Percentiles rank a stretch among this genome's conserved stretches.
Evolutionary conservation across 2,113 vertebrate genomes (phyloP).

Genomic region (Larimichthys polyactis): DNA sequence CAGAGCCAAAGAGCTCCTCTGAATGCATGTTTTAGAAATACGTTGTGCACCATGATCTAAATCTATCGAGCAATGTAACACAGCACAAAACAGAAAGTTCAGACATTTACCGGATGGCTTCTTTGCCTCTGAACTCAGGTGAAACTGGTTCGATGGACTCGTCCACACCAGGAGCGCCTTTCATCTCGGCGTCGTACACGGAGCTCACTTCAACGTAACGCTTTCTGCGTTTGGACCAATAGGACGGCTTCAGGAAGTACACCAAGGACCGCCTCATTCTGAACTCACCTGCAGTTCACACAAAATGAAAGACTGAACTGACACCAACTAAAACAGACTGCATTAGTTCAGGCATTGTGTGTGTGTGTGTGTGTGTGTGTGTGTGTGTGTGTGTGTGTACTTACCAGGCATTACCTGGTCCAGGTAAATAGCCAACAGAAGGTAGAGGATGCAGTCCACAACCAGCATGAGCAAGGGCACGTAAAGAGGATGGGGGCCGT

Average conservation of each 20-base stretch:
- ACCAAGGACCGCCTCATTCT: slow-evolving; percentile 88
- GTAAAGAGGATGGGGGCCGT: slow-evolving; percentile 91
- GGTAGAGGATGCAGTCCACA: slow-evolving; percentile 92
- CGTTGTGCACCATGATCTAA: background rate
- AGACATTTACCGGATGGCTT: slow-evolving; percentile 92
- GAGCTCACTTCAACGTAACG: slow-evolving; percentile 91
- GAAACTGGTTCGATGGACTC: slow-evolving; percentile 90
- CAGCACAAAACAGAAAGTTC: background rate
- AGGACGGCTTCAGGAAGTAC: slow-evolving; percentile 95
- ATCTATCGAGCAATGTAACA: background rate
- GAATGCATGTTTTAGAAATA: background rate
- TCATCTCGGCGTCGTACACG: slow-evolving; percentile 86
- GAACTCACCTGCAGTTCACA: slow-evolving; percentile 88
- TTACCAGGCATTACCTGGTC: slow-evolving; percentile 98
- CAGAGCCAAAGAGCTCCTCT: background rate
- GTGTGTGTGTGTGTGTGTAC: slow-evolving; percentile 20
- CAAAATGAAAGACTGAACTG: background rate
- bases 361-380: no score
- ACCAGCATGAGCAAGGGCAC: slow-evolving; percentile 88
- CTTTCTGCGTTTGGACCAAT: slow-evolving; percentile 92
- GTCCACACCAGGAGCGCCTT: slow-evolving; percentile 81
- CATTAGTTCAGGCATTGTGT: no score
- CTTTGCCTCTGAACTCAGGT: slow-evolving; percentile 93
- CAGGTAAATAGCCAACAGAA: slow-evolving; percentile 93
- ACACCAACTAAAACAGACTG: background rate